These are phyloP conservation scores for Manis javanica DNA, from an alignment of 2,797 vertebrate species.

Conservation along the genomic window DNA sequence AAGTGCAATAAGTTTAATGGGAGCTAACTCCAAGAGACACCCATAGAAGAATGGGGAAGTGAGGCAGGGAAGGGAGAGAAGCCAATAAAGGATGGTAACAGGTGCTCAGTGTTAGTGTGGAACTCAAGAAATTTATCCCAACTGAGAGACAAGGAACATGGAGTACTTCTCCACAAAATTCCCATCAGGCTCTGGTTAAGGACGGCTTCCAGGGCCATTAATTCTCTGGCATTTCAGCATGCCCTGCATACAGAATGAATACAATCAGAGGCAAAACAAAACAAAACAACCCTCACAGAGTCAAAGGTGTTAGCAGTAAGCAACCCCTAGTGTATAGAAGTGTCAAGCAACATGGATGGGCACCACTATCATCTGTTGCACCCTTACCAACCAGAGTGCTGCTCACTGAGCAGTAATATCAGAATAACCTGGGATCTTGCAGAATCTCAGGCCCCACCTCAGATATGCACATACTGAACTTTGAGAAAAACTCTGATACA, in stretches of 20 bases:
- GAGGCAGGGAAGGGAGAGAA: not conserved
- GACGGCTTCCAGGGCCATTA: not conserved
- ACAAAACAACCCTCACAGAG: not conserved
- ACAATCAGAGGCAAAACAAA: not conserved
- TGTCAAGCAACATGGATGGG: not conserved
- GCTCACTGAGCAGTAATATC: not conserved
- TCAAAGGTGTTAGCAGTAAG: not conserved
- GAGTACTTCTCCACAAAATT: slow-evolving; percentile 44
- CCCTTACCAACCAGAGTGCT: not conserved
- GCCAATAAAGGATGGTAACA: not conserved
- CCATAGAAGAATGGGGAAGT: not conserved
- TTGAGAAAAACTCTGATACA: not conserved
- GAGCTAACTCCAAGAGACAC: not conserved
- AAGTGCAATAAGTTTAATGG: slow-evolving; percentile 1
- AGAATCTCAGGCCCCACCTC: not conserved
- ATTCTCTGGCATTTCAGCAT: not conserved
- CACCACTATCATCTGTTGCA: not conserved
- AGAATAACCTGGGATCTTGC: slow-evolving; percentile 2
- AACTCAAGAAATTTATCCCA: not conserved
- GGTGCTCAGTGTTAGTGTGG: not conserved
- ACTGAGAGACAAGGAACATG: not conserved
- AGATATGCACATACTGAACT: not conserved
- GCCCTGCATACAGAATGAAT: not conserved
- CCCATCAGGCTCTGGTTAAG: not conserved
- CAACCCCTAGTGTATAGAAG: not conserved